Evolutionary conservation across 2,888 invertebrate species (phyloP).

Genomic region (Dugesia japonica): DNA sequence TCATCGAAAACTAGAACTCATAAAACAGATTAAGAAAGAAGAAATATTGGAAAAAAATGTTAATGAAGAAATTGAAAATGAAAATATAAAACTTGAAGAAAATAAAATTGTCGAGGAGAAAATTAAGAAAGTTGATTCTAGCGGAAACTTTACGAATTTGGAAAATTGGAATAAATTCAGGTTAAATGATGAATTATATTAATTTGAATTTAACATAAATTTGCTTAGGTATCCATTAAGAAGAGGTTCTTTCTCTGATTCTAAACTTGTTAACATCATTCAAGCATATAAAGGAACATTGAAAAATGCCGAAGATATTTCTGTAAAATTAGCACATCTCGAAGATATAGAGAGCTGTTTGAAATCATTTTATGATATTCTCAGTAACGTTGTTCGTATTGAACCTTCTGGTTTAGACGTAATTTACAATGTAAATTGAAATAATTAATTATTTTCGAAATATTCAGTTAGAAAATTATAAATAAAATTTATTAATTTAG

Average conservation of each 20-base stretch:
- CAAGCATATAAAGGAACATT: not conserved
- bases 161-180: not conserved
- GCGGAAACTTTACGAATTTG: too few relatives aligned
- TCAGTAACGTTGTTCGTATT: not conserved
- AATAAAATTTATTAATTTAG: too few relatives aligned
- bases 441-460: too few relatives aligned
- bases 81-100: too few relatives aligned
- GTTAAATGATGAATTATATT: not conserved
- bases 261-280: not conserved
- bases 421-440: not conserved
- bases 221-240: not conserved
- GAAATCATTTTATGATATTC: not conserved
- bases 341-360: not conserved
- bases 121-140: too few relatives aligned
- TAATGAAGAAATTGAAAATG: too few relatives aligned
- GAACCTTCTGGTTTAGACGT: not conserved
- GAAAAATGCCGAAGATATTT: not conserved
- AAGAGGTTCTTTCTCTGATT: not conserved
- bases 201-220: not conserved
- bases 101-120: too few relatives aligned
- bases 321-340: not conserved
- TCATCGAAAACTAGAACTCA: too few relatives aligned
- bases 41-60: too few relatives aligned
- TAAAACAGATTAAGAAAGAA: too few relatives aligned
- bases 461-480: too few relatives aligned